Base-by-base conservation (phyloP, 1,140 invertebrate species). In the Drosophila miranda region DNA sequence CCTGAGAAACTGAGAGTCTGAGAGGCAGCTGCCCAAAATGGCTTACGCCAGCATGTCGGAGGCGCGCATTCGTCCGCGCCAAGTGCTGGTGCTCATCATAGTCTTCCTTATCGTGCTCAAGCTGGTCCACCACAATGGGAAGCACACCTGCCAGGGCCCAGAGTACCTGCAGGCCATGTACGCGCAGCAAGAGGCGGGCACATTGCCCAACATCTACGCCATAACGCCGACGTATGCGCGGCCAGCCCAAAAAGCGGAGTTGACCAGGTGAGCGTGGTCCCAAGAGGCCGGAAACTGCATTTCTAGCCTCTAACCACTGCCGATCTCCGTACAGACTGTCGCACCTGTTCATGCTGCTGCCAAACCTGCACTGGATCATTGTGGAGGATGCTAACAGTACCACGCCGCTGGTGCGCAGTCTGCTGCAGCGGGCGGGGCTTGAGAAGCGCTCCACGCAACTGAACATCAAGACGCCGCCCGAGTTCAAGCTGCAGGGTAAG, bases 361-460 rank as follows among this genome's bases (percentile, higher is more conserved):
- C 95, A 54, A 97, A 97, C 89, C 93, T 99, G 56, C 98, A 99
- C 91, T 99, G 98, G 98, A 97, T 99, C 74, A 91, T 99, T 41
- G 93, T 99, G 8, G 98, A 99, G 92, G 98, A 99, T 92, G 92
- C 96, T 0, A 91, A 93, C 3, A 91, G 90, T 11, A 97, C 95
- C 84, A 97, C 95, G 1, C 83, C 93, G 30, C 92, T 98, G 50
- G 97, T 99, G 0, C 93, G 92, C 2, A 95, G 96, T 64, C 93
- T 99, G n/a, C 89, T 99, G 9, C 91, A 93, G 44, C 93, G 95
- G 28, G 95, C 95, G 0, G 86, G 86, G 0, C 52, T 91, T 30
- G 53, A 58, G 7, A 49, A 83, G 51, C 77, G 90, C n/a, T 86
- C 75, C 6, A 91, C 90, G 0, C 75, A 81, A 51, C 53, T 91